Evolutionary conservation across 2,113 vertebrate species (phyloP).

Genomic region (Gila orcuttii): DNA sequence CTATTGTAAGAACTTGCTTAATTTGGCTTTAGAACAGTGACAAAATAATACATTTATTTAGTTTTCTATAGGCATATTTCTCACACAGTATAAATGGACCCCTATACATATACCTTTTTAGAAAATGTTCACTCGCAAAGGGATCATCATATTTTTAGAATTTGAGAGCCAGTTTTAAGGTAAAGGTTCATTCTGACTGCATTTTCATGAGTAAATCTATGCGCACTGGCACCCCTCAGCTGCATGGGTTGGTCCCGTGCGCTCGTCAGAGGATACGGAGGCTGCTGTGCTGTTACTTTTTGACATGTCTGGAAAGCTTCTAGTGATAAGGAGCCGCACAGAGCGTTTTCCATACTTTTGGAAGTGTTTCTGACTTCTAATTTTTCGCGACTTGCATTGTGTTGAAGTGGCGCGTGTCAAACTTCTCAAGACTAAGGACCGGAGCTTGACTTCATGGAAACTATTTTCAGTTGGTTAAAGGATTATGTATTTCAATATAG

Average conservation of each 20-base stretch:
- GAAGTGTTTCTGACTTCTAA: slow-evolving; percentile 47
- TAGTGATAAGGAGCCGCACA: slow-evolving; percentile 60
- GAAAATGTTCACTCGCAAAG: no score
- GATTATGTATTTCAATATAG: neutral
- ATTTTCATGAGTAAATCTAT: slow-evolving; percentile 36
- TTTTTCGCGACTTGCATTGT: neutral
- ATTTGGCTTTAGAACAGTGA: neutral
- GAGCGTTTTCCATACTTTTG: slow-evolving; percentile 53
- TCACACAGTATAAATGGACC: neutral
- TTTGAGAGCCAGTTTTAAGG: neutral
- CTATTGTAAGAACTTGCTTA: neutral
- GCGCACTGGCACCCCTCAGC: slow-evolving; percentile 56
- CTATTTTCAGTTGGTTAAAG: neutral
- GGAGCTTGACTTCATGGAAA: neutral
- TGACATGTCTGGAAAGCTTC: slow-evolving; percentile 69
- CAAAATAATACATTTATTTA: neutral
- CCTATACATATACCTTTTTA: neutral
- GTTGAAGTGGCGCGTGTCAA: slow-evolving; percentile 10
- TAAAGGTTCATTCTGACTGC: neutral
- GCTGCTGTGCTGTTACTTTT: slow-evolving; percentile 66
- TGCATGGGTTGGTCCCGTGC: slow-evolving; percentile 63
- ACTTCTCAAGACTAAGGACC: neutral
- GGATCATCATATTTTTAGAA: no score
- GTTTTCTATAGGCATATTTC: neutral
- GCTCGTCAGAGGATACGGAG: slow-evolving; percentile 63